These are phyloP conservation scores for Salticus scenicus DNA, from an alignment of 2,888 invertebrate species.

Conservation along the genomic window DNA sequence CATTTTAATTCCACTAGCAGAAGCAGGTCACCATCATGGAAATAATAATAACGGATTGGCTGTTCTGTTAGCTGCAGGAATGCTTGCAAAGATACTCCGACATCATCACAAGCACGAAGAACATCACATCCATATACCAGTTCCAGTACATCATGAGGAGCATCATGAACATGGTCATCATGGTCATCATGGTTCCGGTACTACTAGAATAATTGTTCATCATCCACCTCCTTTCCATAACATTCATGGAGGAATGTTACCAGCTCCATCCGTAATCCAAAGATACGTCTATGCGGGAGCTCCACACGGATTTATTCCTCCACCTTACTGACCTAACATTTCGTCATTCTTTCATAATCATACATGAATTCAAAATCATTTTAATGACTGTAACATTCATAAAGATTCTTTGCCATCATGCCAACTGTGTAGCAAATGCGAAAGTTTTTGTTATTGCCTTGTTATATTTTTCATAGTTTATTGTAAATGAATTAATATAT, in stretches of 20 bases:
- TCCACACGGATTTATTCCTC: not conserved
- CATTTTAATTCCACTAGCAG: constrained; percentile 10
- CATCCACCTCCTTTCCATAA: constrained; percentile 36
- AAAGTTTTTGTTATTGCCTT: too few species aligned
- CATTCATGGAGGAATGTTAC: constrained; percentile 38
- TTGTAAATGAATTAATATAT: too few species aligned
- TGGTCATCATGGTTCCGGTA: constrained; percentile 32
- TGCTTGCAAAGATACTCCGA: constrained; percentile 43
- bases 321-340: not conserved
- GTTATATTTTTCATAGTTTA: constrained; percentile 3
- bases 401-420: not conserved
- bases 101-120: constrained; percentile 43
- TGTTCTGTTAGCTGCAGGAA: constrained; percentile 47
- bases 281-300: constrained; percentile 21
- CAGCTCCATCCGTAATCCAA: constrained; percentile 11
- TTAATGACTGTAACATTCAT: not conserved
- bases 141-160: constrained; percentile 28
- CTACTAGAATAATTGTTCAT: constrained; percentile 12
- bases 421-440: too few species aligned
- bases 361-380: not conserved
- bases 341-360: too few species aligned
- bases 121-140: constrained; percentile 44
- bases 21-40: not conserved
- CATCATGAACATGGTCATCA: constrained; percentile 44
- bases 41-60: constrained; percentile 35